Evolutionary conservation across 2,888 invertebrate species (phyloP).

Genomic region (Ypsolopha scabrella): DNA sequence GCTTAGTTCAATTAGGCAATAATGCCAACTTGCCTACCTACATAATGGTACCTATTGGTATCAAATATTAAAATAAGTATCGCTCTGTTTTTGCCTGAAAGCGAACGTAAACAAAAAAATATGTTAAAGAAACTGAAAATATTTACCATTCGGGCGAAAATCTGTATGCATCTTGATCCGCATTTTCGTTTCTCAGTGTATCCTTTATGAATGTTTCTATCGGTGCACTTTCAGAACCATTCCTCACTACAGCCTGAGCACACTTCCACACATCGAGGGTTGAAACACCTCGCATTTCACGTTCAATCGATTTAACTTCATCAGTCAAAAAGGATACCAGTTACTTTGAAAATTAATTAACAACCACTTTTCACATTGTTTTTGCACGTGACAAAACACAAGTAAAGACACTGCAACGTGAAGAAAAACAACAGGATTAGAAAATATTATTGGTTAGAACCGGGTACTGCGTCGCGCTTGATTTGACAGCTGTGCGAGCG

Average conservation of each 20-base stretch:
- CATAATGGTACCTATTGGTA: too few relatives aligned
- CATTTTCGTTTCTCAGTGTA: conserved; percentile 68
- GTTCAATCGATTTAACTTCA: conserved; percentile 33
- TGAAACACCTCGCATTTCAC: conserved; percentile 55
- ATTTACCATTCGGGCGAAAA: conserved; percentile 67
- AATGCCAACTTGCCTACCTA: too few relatives aligned
- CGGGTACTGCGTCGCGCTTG: conserved; percentile 40
- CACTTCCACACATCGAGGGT: conserved; percentile 46
- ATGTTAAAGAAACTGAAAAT: conserved; percentile 9
- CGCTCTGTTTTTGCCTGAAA: too few relatives aligned
- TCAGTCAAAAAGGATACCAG: conserved; percentile 65
- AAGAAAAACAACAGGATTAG: conserved; percentile 28
- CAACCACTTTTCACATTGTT: conserved; percentile 72
- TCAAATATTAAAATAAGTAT: too few relatives aligned
- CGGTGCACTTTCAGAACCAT: conserved; percentile 49
- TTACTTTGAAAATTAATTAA: conserved; percentile 61
- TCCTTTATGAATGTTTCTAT: conserved; percentile 57
- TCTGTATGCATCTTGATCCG: conserved; percentile 61
- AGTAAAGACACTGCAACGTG: conserved; percentile 64
- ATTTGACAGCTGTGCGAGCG: conserved; percentile 66
- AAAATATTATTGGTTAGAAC: conserved; percentile 11
- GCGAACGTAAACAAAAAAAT: too few relatives aligned
- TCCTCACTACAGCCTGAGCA: conserved; percentile 41
- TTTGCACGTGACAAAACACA: conserved; percentile 68
- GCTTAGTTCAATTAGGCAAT: too few relatives aligned